Evolutionary conservation across 2,797 vertebrate genomes (phyloP).

Genomic region (Gadopsis marmoratus): DNA sequence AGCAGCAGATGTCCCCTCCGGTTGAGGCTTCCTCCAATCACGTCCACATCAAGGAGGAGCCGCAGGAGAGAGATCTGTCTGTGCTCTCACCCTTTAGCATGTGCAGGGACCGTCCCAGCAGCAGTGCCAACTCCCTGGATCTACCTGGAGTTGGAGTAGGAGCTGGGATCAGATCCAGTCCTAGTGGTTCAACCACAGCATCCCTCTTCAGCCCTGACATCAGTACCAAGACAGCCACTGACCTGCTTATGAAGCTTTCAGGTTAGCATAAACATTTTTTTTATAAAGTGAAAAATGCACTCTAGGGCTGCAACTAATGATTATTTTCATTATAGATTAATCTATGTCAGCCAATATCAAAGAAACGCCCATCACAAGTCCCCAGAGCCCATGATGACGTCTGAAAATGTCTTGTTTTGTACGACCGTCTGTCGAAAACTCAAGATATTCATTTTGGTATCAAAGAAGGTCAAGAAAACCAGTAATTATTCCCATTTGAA

Average conservation of each 20-base stretch:
- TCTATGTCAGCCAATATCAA: not conserved
- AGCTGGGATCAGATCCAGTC: conserved; percentile 79
- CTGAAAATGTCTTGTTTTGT: not conserved
- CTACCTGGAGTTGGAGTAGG: conserved; percentile 79
- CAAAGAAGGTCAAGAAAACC: not conserved
- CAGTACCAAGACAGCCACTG: conserved; percentile 97
- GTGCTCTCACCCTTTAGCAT: conserved; percentile 89
- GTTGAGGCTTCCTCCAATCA: conserved; percentile 88
- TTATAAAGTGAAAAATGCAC: not conserved
- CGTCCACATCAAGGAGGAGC: conserved; percentile 95
- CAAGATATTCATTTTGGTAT: not conserved
- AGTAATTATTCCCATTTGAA: not conserved
- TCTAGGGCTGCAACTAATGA: not conserved
- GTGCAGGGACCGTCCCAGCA: conserved; percentile 89
- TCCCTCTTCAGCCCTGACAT: conserved; percentile 98
- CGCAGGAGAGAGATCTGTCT: conserved; percentile 90
- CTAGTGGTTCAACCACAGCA: conserved; percentile 85
- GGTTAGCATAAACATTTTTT: conserved; percentile 80
- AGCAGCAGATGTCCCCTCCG: conserved; percentile 80
- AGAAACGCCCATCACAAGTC: not conserved
- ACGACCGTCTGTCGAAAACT: not conserved
- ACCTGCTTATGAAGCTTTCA: conserved; percentile 99
- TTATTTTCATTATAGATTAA: not conserved
- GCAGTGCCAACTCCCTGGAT: conserved; percentile 85
- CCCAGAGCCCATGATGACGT: not conserved